Evolutionary conservation across 2,797 vertebrate species (phyloP), one percentile per base, ranked within the genome.

Genomic region (Notolepis coatsorum): DNA sequence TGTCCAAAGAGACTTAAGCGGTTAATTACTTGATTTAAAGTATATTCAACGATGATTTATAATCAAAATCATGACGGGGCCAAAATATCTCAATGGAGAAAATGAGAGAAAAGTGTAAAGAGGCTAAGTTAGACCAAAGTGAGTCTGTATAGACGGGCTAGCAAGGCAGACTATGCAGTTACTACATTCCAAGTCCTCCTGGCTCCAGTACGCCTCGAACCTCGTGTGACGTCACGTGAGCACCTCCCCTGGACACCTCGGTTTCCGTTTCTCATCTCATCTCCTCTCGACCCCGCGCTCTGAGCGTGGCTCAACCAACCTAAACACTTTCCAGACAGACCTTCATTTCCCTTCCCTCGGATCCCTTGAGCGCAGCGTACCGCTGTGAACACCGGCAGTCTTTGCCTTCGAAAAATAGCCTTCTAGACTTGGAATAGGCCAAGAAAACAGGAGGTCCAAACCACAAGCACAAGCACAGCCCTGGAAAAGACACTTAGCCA

Each of bases 331-430:
- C 21, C 71, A 65, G 58, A 50, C 64, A 21, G 21, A 18, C 53
- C 51, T 57, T 51, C 41, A 35, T 59, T 49, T 30, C 56, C 20
- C 48, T 43, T 13, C 41, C 61, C 65, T 63, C 41, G 46, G 50
- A 81, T 79, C 71, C 62, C 59, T 77, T 60, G 53, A 58, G 77
- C 62, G 58, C 33, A 38, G n/a, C 49, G 56, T 15, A 58, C 31
- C 63, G 61, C 70, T 56, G 0, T n/a, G 49, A 53, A 74, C n/a
- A 4, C 50, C 43, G 64, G 61, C 47, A 61, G 41, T 42, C 31
- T 50, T 65, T 30, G 25, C 64, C 75, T 71, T 78, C 65, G 55
- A n/a, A n/a, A n/a, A n/a, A 60, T 38, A 53, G 57, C 39, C 61
- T 20, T 68, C 51, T 52, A 43, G 30, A 47, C 65, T 37, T 3